phyloP scores from a whole-genome alignment of 2,888 invertebrate genomes.

The Oligia latruncula region DNA sequence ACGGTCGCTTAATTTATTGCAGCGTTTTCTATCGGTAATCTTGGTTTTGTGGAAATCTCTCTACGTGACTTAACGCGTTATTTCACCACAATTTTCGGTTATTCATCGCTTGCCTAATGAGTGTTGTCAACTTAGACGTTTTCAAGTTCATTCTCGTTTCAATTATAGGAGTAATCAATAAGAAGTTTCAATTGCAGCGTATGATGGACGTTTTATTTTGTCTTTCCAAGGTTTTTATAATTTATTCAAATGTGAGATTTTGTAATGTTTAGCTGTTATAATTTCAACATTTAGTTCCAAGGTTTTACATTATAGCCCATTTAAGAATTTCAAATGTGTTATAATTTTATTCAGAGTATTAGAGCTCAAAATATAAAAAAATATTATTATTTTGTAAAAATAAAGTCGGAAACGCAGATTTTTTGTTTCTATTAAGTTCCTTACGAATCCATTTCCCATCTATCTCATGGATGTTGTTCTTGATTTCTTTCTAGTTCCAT shows the following conservation, averaged over 20 bases:
- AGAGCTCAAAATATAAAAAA: background rate
- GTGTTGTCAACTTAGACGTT: conserved; percentile 36
- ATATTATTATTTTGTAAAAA: background rate
- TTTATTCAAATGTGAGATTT: conserved; percentile 59
- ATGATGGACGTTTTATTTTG: conserved; percentile 48
- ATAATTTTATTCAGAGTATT: background rate
- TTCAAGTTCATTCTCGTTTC: conserved; percentile 49
- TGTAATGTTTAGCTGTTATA: conserved; percentile 52
- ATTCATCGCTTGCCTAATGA: conserved; percentile 37
- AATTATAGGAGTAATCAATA: conserved; percentile 38
- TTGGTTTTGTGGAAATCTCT: conserved; percentile 49
- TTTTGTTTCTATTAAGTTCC: background rate
- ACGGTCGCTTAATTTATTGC: conserved; percentile 63
- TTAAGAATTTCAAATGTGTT: conserved; percentile 39
- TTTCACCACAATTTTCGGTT: conserved; percentile 67
- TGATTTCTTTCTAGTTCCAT: background rate
- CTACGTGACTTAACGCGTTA: conserved; percentile 66
- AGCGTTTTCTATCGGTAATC: conserved; percentile 52
- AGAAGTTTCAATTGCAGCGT: conserved; percentile 42
- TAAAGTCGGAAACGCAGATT: background rate
- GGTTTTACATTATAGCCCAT: conserved; percentile 54
- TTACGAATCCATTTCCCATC: background rate
- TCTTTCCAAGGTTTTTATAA: conserved; percentile 59
- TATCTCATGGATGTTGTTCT: background rate
- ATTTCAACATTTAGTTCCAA: conserved; percentile 61